Evolutionary conservation across 1,140 invertebrate genomes (phyloP), one percentile per base, ranked within the genome.

Genomic region (Oryctes rhinoceros): DNA sequence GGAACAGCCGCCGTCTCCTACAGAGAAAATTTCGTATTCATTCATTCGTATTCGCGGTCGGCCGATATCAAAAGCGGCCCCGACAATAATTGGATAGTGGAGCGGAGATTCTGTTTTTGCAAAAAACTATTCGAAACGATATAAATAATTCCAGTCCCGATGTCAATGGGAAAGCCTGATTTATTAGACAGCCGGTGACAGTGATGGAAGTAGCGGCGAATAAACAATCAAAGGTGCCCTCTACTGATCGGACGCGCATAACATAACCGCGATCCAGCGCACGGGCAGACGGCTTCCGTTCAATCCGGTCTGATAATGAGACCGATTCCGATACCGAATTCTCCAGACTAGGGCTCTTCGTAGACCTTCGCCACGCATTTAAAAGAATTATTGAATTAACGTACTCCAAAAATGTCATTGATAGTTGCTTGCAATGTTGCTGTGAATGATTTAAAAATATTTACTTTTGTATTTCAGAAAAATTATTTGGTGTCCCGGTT

Each of bases 151-250:
- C 83, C 81, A 74, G 75, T 79, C 48, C 79, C 78, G 81, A 82
- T 79, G 83, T 84, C 82, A 82, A 81, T 75, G 67, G 74, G 59
- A 80, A 76, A 65, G 49, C 74, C 83, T 84, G 84, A 85, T 85
- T 85, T 85, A 85, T 85, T 71, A 80, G 81, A 35, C 77, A 83
- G 84, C 83, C 79, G 80, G 78, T 78, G 84, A 85, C 84, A 85
- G 84, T 85, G 84, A 85, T 85, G 83, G 84, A 85, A 85, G 82
- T 81, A 82, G 84, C 83, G 82, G 84, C 80, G 84, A 84, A 85
- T 85, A 85, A 85, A 85, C 81, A 84, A 85, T 85, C 84, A 84
- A 84, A 85, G 83, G 82, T 76, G 75, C 65, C 65, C 65, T 37
- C 65, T 71, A 71, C 35, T 24, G 65, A 24, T 76, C 37, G 75